These are phyloP conservation scores for Pelochelys cantorii DNA, from an alignment of 2,797 vertebrate species.

Conservation along the genomic window DNA sequence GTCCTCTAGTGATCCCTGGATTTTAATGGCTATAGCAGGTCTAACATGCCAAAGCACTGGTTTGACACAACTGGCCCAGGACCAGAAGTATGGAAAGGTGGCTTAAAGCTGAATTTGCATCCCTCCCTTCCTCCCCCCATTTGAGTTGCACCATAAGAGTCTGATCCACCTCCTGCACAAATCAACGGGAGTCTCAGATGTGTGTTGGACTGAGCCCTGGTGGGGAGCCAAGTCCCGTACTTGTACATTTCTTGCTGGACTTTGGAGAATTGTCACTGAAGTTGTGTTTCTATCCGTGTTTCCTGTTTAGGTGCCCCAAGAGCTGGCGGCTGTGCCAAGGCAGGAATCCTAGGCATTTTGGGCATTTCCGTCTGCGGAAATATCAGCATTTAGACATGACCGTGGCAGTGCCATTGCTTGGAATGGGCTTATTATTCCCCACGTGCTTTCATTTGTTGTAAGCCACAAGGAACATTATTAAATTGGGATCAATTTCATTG, in stretches of 20 bases:
- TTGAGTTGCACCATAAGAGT: background rate
- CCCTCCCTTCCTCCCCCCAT: background rate
- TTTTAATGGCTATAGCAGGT: background rate
- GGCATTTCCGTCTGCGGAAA: conserved; percentile 70
- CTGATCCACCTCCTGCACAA: rapidly evolving
- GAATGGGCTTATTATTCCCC: background rate
- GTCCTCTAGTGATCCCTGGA: background rate
- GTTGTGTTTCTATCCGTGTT: background rate
- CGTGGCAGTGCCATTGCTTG: background rate
- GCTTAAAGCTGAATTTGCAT: background rate
- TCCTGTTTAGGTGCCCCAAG: background rate
- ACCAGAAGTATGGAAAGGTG: background rate
- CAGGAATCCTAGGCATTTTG: conserved; percentile 74
- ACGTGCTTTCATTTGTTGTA: background rate
- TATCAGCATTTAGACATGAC: rapidly evolving
- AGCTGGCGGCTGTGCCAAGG: conserved; percentile 6
- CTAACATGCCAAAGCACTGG: background rate
- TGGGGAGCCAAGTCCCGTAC: rapidly evolving
- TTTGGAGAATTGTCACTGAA: background rate
- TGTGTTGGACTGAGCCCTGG: rapidly evolving
- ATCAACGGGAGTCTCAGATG: background rate
- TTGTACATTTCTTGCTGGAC: background rate
- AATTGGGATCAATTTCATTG: background rate
- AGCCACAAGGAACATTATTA: background rate
- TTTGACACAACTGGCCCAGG: background rate